Percentiles rank a stretch among this genome's conserved stretches.
Conservation (phyloP, 2,888 invertebrate species). For the Cyclophora punctaria region DNA sequence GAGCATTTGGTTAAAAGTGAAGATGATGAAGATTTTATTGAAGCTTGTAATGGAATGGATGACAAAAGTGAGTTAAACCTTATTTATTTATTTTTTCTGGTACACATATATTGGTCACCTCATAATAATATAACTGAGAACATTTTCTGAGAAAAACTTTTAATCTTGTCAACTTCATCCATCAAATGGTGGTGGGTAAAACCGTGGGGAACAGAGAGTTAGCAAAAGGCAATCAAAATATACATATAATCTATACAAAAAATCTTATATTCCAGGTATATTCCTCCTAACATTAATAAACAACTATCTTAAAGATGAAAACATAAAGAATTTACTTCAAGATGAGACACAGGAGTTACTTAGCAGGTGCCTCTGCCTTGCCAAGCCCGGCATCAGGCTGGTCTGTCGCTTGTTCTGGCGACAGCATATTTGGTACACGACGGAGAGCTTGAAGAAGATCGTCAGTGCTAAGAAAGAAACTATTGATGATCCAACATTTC, state of each 20-base stretch:
- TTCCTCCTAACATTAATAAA: constrained; percentile 45
- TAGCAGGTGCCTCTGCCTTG: constrained; percentile 25
- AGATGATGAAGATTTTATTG: constrained; percentile 18
- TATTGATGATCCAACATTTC: constrained; percentile 15
- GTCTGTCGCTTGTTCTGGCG: constrained; percentile 60
- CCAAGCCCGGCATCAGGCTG: constrained; percentile 41
- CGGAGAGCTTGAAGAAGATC: constrained; percentile 31
- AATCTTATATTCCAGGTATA: constrained; percentile 36
- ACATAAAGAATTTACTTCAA: constrained; percentile 33
- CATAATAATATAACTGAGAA: not conserved
- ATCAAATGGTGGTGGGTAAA: too few species aligned
- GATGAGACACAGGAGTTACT: constrained; percentile 32
- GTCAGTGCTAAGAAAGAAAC: constrained; percentile 15
- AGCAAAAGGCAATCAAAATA: not conserved
- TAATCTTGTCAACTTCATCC: not conserved
- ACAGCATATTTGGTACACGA: constrained; percentile 45
- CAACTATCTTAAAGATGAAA: constrained; percentile 35
- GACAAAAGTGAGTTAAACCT: constrained; percentile 49
- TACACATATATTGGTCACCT: not conserved
- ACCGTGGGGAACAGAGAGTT: too few species aligned
- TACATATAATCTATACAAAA: not conserved
- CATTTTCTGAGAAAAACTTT: not conserved
- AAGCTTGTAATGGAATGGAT: constrained; percentile 36
- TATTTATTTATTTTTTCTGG: too few species aligned
- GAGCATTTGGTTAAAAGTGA: not conserved